These are phyloP conservation scores for Atopsyche davidsoni DNA, from an alignment of 1,140 invertebrate species.

Conservation along the genomic window DNA sequence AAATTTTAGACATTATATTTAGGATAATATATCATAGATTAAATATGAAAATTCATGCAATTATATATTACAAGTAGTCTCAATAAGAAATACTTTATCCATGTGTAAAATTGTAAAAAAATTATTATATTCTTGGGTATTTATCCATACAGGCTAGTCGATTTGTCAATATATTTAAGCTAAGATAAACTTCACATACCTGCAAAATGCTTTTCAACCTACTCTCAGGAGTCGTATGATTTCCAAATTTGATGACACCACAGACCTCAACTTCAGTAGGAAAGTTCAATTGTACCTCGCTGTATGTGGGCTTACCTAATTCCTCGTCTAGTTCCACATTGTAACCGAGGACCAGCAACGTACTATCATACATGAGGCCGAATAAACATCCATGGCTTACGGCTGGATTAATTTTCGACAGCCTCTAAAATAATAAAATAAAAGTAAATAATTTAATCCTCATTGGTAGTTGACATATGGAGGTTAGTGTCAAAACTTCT, in stretches of 20 bases:
- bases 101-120: no score
- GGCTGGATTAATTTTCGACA: constrained; percentile 49
- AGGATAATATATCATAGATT: no score
- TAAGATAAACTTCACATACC: constrained; percentile 39
- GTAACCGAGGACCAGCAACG: constrained; percentile 59
- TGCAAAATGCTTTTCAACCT: constrained; percentile 57
- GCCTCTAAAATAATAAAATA: constrained; percentile 45
- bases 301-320: constrained; percentile 48
- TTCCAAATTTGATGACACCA: constrained; percentile 60
- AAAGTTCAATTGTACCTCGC: constrained; percentile 56
- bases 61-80: no score
- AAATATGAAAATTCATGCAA: no score
- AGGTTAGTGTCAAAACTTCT: constrained; percentile 6
- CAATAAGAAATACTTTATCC: no score
- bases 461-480: constrained; percentile 15
- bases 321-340: constrained; percentile 53
- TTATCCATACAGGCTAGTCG: no score
- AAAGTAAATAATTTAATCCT: constrained; percentile 1
- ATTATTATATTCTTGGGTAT: no score
- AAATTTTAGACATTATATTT: background rate
- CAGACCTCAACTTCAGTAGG: constrained; percentile 70
- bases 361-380: constrained; percentile 66
- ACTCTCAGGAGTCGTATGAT: constrained; percentile 47
- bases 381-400: constrained; percentile 62
- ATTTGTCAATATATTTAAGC: no score